Base-by-base conservation (phyloP, 2,113 vertebrate species). In the Phaethon lepturus region DNA sequence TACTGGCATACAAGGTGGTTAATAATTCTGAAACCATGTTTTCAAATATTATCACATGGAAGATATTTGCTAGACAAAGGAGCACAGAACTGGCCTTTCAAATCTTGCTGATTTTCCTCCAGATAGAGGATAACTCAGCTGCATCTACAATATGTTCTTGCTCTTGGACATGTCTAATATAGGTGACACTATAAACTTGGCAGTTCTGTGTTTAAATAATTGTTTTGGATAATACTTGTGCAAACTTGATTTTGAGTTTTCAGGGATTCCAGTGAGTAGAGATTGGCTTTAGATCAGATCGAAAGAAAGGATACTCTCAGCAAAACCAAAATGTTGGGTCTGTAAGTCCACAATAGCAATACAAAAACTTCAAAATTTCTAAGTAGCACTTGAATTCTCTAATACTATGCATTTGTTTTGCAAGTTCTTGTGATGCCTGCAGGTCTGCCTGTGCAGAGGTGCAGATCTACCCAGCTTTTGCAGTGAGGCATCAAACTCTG, bases 1-100 rank as follows among this genome's bases (percentile, higher is more conserved):
- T 94, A 58, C 45, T 94, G 86, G 42, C 97, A 77, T 52, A 91
- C 5, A 5, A 95, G 18, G 22, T 90, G 67, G 52, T 94, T 88
- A 95, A 92, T 93, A 96, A 95, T 75, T 38, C 81, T 53, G 69
- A 73, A 93, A 64, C 38, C 28, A 35, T 49, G 17, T 11, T 82
- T 92, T 94, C 87, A 90, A 83, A 83, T 76, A 84, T 77, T 89
- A 76, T 73, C 64, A 67, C 63, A 62, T 47, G 38, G 22, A 89
- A 68, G 53, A n/a, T 47, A 86, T 73, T 79, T 94, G 9, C 44
- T 67, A 71, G 79, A 56, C 12, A 93, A 94, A 88, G 40, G 10
- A 92, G 17, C 53, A 73, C 22, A 78, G 56, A 88, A 50, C 4
- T 17, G 45, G 47, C 23, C 50, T 94, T 89, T 72, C 66, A 91